A percentile compares a stretch with the other conserved stretches of the same genome.
Evolutionary conservation across 2,113 vertebrate genomes (phyloP).

Genomic region (Phalacrocorax carbo): DNA sequence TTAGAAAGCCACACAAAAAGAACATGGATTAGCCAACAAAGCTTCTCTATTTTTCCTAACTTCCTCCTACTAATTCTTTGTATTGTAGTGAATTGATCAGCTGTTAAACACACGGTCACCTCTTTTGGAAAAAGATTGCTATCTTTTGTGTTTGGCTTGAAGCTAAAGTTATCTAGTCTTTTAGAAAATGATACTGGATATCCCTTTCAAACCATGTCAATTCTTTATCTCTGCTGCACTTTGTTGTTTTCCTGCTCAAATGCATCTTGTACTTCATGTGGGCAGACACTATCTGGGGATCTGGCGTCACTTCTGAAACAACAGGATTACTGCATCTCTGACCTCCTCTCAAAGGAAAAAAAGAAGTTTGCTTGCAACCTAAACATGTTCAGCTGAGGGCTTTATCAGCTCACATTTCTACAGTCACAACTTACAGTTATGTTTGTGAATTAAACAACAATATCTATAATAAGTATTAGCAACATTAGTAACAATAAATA

Average conservation of each 20-base stretch:
- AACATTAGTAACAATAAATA: neutral
- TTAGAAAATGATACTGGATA: conserved; percentile 22
- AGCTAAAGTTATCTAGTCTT: neutral
- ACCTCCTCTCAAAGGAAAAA: neutral
- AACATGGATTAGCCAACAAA: neutral
- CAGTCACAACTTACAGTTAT: neutral
- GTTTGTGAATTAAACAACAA: neutral
- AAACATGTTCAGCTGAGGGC: neutral
- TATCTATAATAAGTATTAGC: neutral
- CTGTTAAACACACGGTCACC: neutral
- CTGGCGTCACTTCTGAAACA: conserved; percentile 25
- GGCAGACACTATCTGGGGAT: conserved; percentile 17
- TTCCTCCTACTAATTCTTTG: neutral
- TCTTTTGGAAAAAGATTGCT: neutral
- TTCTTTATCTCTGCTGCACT: conserved; percentile 20
- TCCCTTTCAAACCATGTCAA: neutral
- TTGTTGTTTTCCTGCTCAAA: conserved; percentile 5
- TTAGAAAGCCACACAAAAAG: neutral
- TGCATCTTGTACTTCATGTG: neutral
- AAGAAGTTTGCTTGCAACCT: neutral
- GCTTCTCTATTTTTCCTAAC: neutral
- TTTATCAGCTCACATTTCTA: neutral
- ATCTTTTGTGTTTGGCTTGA: conserved; percentile 13
- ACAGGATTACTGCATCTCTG: neutral
- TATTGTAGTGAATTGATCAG: conserved; percentile 9